Evolutionary conservation across 2,113 vertebrate genomes (phyloP).

Genomic region (Lophura nycthemera): DNA sequence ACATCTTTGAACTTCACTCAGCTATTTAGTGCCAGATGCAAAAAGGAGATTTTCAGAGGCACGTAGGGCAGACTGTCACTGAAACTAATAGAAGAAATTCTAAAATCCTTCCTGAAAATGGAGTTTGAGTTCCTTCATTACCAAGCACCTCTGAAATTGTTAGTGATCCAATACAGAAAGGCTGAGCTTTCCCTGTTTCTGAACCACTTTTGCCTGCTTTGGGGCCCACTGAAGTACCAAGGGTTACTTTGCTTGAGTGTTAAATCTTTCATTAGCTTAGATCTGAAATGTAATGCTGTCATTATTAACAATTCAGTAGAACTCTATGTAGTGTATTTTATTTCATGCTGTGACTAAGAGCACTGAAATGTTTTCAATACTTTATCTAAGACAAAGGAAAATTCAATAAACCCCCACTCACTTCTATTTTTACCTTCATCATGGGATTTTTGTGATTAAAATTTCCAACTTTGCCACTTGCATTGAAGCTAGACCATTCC

Average conservation of each 20-base stretch:
- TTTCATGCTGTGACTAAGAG: slow-evolving; percentile 77
- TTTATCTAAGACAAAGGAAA: slow-evolving; percentile 23
- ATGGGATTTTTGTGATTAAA: neutral
- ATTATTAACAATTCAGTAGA: slow-evolving; percentile 36
- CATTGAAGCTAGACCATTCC: neutral
- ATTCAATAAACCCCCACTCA: neutral
- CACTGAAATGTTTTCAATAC: neutral
- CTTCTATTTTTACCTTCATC: neutral
- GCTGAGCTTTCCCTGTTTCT: neutral
- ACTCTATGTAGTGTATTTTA: slow-evolving; percentile 62
- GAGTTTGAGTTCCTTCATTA: neutral
- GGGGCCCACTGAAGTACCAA: neutral
- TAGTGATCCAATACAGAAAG: neutral
- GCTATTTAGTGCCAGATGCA: slow-evolving; percentile 34
- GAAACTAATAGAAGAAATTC: neutral
- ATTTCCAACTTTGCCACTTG: neutral
- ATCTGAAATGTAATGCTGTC: slow-evolving; percentile 9
- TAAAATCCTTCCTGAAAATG: slow-evolving; percentile 12
- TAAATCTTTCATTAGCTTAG: slow-evolving; percentile 6
- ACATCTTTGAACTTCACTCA: slow-evolving; percentile 11
- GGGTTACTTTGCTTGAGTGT: neutral
- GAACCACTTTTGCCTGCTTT: neutral
- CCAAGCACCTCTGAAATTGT: neutral
- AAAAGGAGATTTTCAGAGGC: slow-evolving; percentile 45
- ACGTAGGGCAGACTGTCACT: slow-evolving; percentile 1